A percentile compares a stretch with the other conserved stretches of the same genome.
Evolutionary conservation across 2,888 invertebrate species (phyloP).

Genomic region (Hemaris fuciformis): DNA sequence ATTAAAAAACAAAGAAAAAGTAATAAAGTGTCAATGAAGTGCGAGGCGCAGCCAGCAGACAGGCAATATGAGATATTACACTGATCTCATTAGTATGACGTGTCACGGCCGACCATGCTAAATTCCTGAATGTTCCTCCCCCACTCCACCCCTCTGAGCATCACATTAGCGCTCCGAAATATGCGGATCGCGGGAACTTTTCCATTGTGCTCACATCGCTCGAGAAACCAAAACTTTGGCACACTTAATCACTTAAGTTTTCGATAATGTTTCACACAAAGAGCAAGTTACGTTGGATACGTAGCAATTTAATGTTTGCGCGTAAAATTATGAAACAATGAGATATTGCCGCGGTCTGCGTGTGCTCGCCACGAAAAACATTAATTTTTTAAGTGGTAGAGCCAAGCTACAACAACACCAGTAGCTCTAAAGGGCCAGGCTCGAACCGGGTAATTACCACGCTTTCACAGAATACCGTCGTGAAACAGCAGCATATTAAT

Average conservation of each 20-base stretch:
- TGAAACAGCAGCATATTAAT: too few species aligned
- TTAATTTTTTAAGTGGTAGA: too few species aligned
- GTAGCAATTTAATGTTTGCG: slow-evolving; percentile 22
- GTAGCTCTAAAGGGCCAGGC: too few species aligned
- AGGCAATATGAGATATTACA: not conserved
- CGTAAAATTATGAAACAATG: slow-evolving; percentile 17
- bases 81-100: not conserved
- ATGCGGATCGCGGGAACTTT: slow-evolving; percentile 59
- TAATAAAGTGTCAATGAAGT: too few species aligned
- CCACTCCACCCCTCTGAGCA: too few species aligned
- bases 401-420: too few species aligned
- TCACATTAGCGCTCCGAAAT: slow-evolving; percentile 58
- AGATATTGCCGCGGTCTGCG: not conserved
- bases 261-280: slow-evolving; percentile 54
- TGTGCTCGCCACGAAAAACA: not conserved
- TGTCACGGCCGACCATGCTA: not conserved
- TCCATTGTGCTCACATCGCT: slow-evolving; percentile 45
- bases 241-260: slow-evolving; percentile 72
- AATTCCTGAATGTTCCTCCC: slow-evolving; percentile 8
- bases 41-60: too few species aligned
- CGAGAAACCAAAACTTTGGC: slow-evolving; percentile 41
- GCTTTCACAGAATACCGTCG: too few species aligned
- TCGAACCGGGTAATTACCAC: too few species aligned
- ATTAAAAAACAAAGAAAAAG: too few species aligned
- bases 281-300: slow-evolving; percentile 23